phyloP scores from a whole-genome alignment of 2,113 vertebrate genomes.

The Morone saxatilis region DNA sequence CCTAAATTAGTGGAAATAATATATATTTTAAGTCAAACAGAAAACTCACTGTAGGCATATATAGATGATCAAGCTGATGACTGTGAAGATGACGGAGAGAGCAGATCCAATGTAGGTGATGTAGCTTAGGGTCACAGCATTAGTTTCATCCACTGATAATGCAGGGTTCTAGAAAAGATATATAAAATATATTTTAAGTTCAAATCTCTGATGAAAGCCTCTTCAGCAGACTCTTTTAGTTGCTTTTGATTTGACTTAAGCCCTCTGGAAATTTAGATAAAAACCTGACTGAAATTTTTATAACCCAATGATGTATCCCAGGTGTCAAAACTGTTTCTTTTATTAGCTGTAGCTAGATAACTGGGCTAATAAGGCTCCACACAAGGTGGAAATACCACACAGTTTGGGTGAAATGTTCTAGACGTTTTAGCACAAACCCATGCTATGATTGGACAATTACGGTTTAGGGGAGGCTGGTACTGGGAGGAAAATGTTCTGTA shows the following conservation, averaged over 20 bases:
- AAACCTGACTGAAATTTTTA: no score
- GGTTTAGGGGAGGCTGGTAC: no score
- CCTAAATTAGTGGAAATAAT: not conserved
- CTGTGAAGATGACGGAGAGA: constrained; percentile 83
- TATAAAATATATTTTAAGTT: not conserved
- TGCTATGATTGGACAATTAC: no score
- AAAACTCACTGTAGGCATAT: constrained; percentile 81
- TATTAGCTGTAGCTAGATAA: no score
- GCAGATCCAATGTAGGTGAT: constrained; percentile 86
- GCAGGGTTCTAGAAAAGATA: constrained; percentile 61
- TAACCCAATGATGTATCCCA: no score
- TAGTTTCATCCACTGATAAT: constrained; percentile 21
- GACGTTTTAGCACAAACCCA: no score
- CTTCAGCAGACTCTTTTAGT: not conserved
- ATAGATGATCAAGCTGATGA: constrained; percentile 82
- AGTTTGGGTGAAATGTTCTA: no score
- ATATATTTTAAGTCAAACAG: not conserved
- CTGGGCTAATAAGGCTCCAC: no score
- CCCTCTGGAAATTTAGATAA: no score
- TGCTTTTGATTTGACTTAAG: no score
- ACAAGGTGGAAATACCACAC: no score
- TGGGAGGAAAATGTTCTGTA: not conserved
- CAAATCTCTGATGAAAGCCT: not conserved
- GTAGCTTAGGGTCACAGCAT: constrained; percentile 58
- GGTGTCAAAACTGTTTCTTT: no score